Evolutionary conservation across 2,113 vertebrate genomes (phyloP), one percentile per base, ranked within the genome.

Genomic region (Cyprinodon brontotheroides): DNA sequence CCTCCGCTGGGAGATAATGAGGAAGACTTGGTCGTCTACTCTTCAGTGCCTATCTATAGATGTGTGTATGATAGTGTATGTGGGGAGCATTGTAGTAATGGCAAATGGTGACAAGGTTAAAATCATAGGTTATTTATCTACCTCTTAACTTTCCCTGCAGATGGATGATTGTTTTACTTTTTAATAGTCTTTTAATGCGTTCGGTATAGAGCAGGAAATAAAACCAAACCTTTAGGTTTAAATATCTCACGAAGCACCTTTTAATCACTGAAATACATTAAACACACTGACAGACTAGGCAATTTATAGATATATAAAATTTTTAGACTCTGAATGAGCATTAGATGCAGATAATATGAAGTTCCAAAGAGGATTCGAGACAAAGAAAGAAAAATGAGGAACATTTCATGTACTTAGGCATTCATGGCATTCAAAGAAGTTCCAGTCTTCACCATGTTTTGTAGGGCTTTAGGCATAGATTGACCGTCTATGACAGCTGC

Each of bases 1-100:
- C 80, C 81, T 87, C 88, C 75, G 12, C 86, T 82, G 89, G 77
- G 86, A 92, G 88, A 87, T 90, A 91, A 91, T 84, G 88, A 92
- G 88, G 53, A 80, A 47, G 15, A 77, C 65, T 50, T 38, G 41
- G 38, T 53, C 77, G 74, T 73, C 59, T 64, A 38, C 74, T 66
- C 66, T 71, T 61, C 29, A 50, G 14, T 65, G 53, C 70, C 77
- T 69, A 39, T 72, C 61, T 72, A n/a, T 72, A 65, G 71, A 15
- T 53, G 36, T 62, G 36, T 59, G 40, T 76, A 22, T 39, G 40
- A 61, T 48, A 7, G 22, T 61, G 0, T 10, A 41, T 39, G 8
- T 1, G 8, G 20, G 57, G 14, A n/a, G 15, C 14, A 63, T 75
- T 48, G 37, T 15, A 53, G 12, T 65, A 59, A 74, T 40, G 6